Percentiles rank a stretch among this genome's conserved stretches.
phyloP scores from a whole-genome alignment of 2,797 vertebrate genomes.

The Thripadectes ignobilis region DNA sequence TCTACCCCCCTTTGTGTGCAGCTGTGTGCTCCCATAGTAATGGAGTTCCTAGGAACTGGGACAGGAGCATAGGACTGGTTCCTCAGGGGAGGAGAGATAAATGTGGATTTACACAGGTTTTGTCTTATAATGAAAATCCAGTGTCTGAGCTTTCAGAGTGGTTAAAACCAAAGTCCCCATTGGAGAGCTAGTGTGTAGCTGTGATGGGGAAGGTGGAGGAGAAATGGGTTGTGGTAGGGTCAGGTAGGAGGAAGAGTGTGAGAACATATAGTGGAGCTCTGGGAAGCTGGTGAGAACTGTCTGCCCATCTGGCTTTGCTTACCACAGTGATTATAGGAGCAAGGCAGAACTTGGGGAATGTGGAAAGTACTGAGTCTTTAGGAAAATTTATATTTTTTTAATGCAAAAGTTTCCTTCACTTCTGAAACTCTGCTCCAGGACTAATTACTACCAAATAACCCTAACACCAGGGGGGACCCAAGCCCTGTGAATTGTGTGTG shows the following conservation, averaged over 20 bases:
- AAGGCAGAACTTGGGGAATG: background rate
- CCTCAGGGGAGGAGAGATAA: background rate
- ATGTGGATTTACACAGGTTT: background rate
- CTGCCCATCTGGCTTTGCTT: background rate
- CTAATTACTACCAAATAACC: constrained; percentile 31
- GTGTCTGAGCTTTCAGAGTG: background rate
- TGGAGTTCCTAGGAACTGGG: background rate
- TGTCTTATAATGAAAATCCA: background rate
- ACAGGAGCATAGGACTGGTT: background rate
- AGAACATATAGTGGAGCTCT: background rate
- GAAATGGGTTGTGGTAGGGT: background rate
- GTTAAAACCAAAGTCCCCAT: background rate
- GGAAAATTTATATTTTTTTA: background rate
- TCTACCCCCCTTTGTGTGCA: fast-evolving
- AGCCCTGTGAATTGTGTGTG: background rate
- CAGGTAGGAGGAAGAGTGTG: background rate
- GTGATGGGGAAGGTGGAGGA: background rate
- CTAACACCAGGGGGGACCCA: background rate
- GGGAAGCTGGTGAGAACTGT: background rate
- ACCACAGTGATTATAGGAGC: background rate
- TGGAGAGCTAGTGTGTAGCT: background rate
- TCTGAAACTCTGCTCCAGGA: background rate
- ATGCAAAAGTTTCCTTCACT: background rate
- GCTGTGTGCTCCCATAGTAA: fast-evolving
- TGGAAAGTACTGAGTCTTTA: background rate